Conservation (phyloP, 2,113 vertebrate species). For the Pteronura brasiliensis region DNA sequence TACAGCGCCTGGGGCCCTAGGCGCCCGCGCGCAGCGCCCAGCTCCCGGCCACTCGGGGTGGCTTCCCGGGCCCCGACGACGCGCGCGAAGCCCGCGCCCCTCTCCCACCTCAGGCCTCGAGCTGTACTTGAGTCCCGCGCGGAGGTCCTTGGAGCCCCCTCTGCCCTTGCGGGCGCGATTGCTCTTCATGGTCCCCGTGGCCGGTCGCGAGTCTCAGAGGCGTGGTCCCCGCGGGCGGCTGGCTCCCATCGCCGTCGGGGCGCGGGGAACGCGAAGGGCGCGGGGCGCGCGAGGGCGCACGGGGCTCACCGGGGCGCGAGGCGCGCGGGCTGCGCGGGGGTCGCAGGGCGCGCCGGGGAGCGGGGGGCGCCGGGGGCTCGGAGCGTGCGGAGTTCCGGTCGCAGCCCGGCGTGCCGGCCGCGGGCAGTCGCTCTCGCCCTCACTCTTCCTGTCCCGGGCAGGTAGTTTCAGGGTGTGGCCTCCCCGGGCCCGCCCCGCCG, state of each 20-base stretch:
- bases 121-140: constrained; percentile 67
- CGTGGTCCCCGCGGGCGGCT: background rate
- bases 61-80: background rate
- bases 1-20: background rate
- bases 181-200: constrained; percentile 57
- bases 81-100: background rate
- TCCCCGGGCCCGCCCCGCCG: background rate
- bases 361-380: background rate
- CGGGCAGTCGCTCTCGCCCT: background rate
- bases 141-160: background rate
- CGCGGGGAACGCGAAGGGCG: background rate
- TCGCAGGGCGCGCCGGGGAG: background rate
- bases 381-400: background rate
- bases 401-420: background rate
- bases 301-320: background rate
- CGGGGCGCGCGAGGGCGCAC: background rate
- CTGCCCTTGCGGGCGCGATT: constrained; percentile 3
- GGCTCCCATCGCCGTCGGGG: constrained; percentile 57
- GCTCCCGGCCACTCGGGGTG: background rate
- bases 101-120: constrained; percentile 59
- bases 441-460: constrained; percentile 41
- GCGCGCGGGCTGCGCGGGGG: accelerated
- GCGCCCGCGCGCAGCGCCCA: background rate
- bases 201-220: constrained; percentile 4
- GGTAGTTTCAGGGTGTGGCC: constrained; percentile 78